Evolutionary conservation across 2,113 vertebrate species (phyloP).

Genomic region (Laticauda colubrina): DNA sequence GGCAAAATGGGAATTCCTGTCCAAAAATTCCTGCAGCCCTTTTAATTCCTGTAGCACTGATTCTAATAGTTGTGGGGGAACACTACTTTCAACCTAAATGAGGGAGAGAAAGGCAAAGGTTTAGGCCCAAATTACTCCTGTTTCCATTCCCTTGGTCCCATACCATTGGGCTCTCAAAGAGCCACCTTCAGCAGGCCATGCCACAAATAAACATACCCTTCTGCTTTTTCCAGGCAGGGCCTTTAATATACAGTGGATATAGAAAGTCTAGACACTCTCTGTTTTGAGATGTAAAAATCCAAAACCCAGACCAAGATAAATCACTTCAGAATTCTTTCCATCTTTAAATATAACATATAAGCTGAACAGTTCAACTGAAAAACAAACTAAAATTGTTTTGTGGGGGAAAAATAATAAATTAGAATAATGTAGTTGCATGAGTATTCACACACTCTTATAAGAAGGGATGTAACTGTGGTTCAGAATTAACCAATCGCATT

Average conservation of each 20-base stretch:
- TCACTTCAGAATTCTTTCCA: not conserved
- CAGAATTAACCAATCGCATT: not conserved
- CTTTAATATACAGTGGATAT: not conserved
- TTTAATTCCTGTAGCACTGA: conserved; percentile 82
- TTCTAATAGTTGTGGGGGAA: conserved; percentile 78
- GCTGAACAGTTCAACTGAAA: not conserved
- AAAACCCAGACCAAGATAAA: not conserved
- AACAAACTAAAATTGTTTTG: not conserved
- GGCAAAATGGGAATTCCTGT: conserved; percentile 93
- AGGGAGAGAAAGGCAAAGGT: conserved; percentile 3
- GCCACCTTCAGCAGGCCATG: not conserved
- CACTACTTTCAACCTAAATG: conserved; percentile 89
- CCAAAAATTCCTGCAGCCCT: conserved; percentile 89
- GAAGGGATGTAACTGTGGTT: not conserved
- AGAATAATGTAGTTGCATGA: not conserved
- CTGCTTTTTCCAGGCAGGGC: not conserved
- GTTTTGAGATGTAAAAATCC: not conserved
- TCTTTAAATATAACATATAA: not conserved
- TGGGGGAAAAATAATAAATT: not conserved
- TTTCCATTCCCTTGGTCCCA: not conserved
- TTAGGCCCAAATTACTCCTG: not conserved
- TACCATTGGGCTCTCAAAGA: not conserved
- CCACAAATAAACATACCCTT: not conserved
- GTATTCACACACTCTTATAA: not conserved
- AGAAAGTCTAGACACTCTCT: not conserved